Percentiles rank a stretch among this genome's conserved stretches.
Conservation (phyloP, 2,888 invertebrate genomes). For the Tridacna gigas region DNA sequence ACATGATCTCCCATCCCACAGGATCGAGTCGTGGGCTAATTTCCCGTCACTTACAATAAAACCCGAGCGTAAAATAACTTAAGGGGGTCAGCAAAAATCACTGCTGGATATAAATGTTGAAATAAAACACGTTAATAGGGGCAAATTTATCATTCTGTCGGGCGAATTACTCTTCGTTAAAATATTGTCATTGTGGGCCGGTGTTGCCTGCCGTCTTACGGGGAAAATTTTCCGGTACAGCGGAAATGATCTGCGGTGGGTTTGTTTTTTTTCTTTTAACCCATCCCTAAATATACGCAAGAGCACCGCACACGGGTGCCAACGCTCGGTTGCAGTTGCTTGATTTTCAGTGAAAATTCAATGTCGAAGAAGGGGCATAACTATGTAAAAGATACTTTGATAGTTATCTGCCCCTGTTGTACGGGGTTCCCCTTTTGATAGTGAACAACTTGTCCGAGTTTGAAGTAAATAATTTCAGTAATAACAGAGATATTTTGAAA, state of each 20-base stretch:
- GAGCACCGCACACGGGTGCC: no score
- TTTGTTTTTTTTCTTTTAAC: no score
- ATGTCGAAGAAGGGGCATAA: no score
- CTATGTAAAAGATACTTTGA: no score
- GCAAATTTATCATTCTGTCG: conserved; percentile 44
- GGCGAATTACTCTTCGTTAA: not conserved
- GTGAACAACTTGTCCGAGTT: no score
- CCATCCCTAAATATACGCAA: no score
- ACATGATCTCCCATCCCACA: conserved; percentile 49
- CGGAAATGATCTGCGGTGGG: not conserved
- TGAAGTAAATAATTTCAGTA: no score
- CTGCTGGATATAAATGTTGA: conserved; percentile 36
- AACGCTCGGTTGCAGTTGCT: no score
- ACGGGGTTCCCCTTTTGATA: no score
- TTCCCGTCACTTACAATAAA: conserved; percentile 46
- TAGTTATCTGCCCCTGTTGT: no score
- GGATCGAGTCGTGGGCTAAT: conserved; percentile 41
- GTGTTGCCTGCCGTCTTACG: not conserved
- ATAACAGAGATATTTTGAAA: no score
- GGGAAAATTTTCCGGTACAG: not conserved
- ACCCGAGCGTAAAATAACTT: conserved; percentile 38
- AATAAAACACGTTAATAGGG: conserved; percentile 42
- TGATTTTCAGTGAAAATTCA: no score
- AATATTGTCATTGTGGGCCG: not conserved
- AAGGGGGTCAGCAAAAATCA: conserved; percentile 51